Percentiles rank a stretch among this genome's conserved stretches.
These are phyloP conservation scores for Conomelus anceps DNA, from an alignment of 2,888 invertebrate genomes.

Conservation along the genomic window DNA sequence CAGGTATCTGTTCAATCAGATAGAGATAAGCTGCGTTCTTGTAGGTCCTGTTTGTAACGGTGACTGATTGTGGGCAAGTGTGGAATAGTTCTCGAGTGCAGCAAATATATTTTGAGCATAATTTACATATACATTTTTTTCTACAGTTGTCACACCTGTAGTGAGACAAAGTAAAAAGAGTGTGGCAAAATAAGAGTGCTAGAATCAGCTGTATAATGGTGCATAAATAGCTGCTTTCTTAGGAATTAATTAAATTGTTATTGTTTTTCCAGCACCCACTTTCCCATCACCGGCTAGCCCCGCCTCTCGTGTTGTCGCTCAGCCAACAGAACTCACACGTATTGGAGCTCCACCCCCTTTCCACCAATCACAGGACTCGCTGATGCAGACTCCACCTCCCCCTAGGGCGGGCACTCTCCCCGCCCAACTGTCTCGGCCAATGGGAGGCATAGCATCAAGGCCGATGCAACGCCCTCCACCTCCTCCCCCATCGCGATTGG, in stretches of 20 bases:
- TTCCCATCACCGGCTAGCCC: constrained; percentile 21
- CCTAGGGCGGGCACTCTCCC: constrained; percentile 25
- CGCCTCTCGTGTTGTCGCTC: constrained; percentile 29
- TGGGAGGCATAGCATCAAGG: constrained; percentile 39
- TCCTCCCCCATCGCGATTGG: constrained; percentile 43
- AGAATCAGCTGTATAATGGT: too few relatives aligned
- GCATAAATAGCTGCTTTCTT: too few relatives aligned
- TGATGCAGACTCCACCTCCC: constrained; percentile 41
- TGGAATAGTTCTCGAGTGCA: too few relatives aligned
- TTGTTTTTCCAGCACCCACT: constrained; percentile 19
- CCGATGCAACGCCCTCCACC: constrained; percentile 54
- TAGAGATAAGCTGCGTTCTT: too few relatives aligned
- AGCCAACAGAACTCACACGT: constrained; percentile 38
- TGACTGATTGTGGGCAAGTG: too few relatives aligned
- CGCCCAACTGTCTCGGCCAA: constrained; percentile 46
- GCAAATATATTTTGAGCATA: too few relatives aligned
- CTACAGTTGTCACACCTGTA: too few relatives aligned
- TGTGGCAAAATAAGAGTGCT: too few relatives aligned
- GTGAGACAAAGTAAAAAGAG: too few relatives aligned
- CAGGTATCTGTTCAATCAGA: too few relatives aligned
- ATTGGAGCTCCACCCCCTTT: constrained; percentile 46
- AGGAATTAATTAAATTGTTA: neutral
- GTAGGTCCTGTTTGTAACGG: too few relatives aligned
- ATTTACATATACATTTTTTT: too few relatives aligned
- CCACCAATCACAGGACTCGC: constrained; percentile 50